Evolutionary conservation across 2,113 vertebrate genomes (phyloP), one percentile per base, ranked within the genome.

Genomic region (Salvelinus alpinus): DNA sequence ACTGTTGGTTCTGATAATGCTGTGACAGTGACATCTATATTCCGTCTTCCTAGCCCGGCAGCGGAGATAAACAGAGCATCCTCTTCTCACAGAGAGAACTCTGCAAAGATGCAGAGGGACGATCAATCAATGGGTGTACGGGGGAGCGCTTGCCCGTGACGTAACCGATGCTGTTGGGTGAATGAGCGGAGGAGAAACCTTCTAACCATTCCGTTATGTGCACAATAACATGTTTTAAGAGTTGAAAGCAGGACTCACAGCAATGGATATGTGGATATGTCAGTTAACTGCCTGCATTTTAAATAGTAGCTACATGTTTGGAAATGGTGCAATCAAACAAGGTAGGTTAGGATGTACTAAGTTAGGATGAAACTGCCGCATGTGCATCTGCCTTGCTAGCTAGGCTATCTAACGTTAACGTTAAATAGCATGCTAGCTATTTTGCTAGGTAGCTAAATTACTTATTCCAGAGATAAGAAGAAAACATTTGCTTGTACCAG

Each of bases 351-450:
- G 29, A 22, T 18, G 20, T 74, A 51, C 34, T 76, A 47, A 44
- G 79, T 69, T 14, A 64, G 22, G 29, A 22, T 18, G 16, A 76
- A 59, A 44, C 77, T 38, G 70, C 71, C 69, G 73, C 76, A 64
- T 74, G 70, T 69, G 57, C 73, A n/a, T 16, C 14, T 54, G 16
- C 51, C 3, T 18, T 18, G 13, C 14, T 16, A 54, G 51, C 51
- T 54, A 54, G 0, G 38, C 38, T 44, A 44, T 2, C 38, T 44
- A 44, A 44, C 38, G 38, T 38, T 38, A 8, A 38, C 34, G 38
- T 44, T 44, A 22, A 72, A 73, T 78, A 81, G 82, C 60, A 80
- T 79, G 86, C 82, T 86, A 88, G 80, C 83, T 90, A 88, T 89
- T 89, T 68, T 76, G 72, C 79, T 82, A 70, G 47, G 1, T 18